A percentile compares a stretch with the other conserved stretches of the same genome.
Evolutionary conservation across 2,113 vertebrate genomes (phyloP).

Genomic region (Mesocricetus auratus): DNA sequence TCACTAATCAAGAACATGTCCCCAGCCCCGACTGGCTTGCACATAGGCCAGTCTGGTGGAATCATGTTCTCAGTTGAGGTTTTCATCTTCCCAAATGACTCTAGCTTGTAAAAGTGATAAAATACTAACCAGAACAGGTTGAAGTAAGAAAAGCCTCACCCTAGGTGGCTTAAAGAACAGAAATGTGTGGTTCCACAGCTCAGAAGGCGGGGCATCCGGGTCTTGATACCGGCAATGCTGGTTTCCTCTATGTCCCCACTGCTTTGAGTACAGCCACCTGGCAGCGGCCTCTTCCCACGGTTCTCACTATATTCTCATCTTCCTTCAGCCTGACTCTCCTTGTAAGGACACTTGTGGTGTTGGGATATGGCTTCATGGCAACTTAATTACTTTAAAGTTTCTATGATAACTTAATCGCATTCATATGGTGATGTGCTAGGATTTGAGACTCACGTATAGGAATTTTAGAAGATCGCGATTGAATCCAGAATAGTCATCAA

Average conservation of each 20-base stretch:
- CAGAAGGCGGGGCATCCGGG: not conserved
- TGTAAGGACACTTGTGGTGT: not conserved
- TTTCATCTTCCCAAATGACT: not conserved
- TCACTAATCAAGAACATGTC: not conserved
- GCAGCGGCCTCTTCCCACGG: not conserved
- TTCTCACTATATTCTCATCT: fast-evolving
- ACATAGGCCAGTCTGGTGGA: not conserved
- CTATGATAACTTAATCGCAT: not conserved
- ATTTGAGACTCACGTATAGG: not conserved
- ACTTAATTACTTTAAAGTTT: not conserved
- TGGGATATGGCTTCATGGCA: not conserved
- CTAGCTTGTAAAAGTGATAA: not conserved
- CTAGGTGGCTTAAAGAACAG: not conserved
- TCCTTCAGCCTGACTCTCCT: not conserved
- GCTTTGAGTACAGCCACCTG: fast-evolving
- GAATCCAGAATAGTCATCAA: not conserved
- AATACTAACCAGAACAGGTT: not conserved
- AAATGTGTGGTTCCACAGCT: not conserved
- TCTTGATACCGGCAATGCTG: too few relatives aligned
- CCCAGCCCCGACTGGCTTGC: not conserved
- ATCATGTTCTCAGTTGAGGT: not conserved
- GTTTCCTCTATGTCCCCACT: not conserved
- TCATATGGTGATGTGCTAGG: not conserved
- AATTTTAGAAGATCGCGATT: not conserved
- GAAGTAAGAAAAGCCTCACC: not conserved